Percentiles rank a stretch among this genome's conserved stretches.
phyloP scores from a whole-genome alignment of 2,797 vertebrate genomes.

The Hylomyscus alleni region DNA sequence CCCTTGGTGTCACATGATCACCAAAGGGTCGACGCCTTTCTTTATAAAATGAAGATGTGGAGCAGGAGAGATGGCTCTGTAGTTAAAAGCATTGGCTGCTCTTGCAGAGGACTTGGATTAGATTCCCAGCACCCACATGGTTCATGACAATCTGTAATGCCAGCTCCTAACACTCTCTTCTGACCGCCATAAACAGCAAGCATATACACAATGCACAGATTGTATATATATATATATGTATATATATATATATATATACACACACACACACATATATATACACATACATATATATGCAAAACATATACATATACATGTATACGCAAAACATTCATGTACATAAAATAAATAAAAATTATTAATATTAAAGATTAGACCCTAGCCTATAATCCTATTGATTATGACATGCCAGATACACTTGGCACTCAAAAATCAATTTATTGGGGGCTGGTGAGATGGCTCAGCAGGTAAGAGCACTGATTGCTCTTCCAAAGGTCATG shows the following conservation, averaged over 20 bases:
- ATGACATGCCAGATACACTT: constrained; percentile 44
- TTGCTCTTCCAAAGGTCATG: too few species aligned
- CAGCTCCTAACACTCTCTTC: not conserved
- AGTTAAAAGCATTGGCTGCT: not conserved
- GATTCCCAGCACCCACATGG: not conserved
- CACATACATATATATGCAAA: not conserved
- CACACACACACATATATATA: not conserved
- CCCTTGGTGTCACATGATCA: not conserved
- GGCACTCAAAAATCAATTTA: constrained; percentile 64
- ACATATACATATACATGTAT: not conserved
- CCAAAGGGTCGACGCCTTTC: constrained; percentile 18
- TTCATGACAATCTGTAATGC: not conserved
- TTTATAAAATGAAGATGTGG: constrained; percentile 54
- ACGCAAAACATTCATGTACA: not conserved
- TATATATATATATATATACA: too few species aligned
- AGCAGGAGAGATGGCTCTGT: not conserved
- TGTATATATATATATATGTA: too few species aligned
- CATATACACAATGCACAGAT: not conserved
- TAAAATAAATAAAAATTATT: not conserved
- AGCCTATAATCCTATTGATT: not conserved
- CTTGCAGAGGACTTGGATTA: not conserved
- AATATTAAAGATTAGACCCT: constrained; percentile 2
- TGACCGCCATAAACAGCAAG: not conserved
- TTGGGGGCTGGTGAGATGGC: too few species aligned
- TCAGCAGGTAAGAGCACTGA: too few species aligned